Evolutionary conservation across 2,113 vertebrate species (phyloP).

Genomic region (Dolichallabes microphthalmus): DNA sequence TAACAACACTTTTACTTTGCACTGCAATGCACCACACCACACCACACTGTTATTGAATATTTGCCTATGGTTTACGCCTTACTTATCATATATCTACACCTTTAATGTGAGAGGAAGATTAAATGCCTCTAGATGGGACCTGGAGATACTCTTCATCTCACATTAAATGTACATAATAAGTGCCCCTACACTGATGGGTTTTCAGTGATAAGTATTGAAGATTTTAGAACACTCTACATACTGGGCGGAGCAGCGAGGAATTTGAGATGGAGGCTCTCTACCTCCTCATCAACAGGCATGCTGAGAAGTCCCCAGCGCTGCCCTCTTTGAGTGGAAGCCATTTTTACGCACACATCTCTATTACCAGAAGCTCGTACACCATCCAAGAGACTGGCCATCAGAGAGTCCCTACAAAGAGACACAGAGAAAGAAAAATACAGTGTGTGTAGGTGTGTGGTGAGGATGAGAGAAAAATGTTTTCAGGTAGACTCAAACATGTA

Average conservation of each 20-base stretch:
- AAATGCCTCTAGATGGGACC: not conserved
- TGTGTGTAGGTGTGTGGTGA: not conserved
- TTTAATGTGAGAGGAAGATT: not conserved
- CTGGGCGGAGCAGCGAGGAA: constrained; percentile 94
- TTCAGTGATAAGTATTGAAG: not conserved
- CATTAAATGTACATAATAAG: no score
- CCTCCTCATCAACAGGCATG: constrained; percentile 98
- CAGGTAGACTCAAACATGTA: no score
- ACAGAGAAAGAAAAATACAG: constrained; percentile 6
- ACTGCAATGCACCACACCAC: not conserved
- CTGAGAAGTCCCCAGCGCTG: constrained; percentile 96
- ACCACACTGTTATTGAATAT: not conserved
- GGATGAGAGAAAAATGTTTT: not conserved
- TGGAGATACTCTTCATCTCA: not conserved
- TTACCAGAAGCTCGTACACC: constrained; percentile 97
- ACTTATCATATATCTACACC: not conserved
- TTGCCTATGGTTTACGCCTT: not conserved
- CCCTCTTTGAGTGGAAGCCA: constrained; percentile 89
- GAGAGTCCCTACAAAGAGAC: constrained; percentile 81
- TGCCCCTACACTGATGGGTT: not conserved
- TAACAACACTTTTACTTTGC: not conserved
- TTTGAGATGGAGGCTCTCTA: constrained; percentile 94
- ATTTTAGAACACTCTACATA: constrained; percentile 66
- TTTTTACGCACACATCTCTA: constrained; percentile 97
- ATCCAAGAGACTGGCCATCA: constrained; percentile 93